These are phyloP conservation scores for Empidonax traillii DNA, from an alignment of 2,113 vertebrate genomes.

Conservation along the genomic window DNA sequence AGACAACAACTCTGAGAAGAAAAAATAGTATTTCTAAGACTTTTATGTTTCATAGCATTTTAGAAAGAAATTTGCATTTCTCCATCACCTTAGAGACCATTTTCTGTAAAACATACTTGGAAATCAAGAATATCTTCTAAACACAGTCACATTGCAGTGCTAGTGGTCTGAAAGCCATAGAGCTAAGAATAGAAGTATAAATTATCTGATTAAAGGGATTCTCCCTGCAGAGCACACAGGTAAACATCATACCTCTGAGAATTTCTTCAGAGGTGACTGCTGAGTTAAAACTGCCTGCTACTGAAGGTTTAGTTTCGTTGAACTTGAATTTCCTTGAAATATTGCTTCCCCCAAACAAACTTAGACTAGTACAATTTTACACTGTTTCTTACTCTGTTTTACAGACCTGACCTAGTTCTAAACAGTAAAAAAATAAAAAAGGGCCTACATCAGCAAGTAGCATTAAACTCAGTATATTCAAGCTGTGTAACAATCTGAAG, in stretches of 20 bases:
- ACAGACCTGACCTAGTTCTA: not conserved
- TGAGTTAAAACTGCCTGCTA: not conserved
- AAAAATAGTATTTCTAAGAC: not conserved
- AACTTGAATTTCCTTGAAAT: constrained; percentile 15
- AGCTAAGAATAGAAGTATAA: not conserved
- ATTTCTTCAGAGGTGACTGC: not conserved
- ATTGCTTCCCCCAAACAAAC: not conserved
- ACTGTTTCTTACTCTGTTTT: not conserved
- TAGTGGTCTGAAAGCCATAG: not conserved
- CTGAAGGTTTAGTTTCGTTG: not conserved
- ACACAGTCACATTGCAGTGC: not conserved
- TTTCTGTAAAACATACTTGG: not conserved
- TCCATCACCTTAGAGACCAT: not conserved
- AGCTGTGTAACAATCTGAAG: not conserved
- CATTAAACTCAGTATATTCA: not conserved
- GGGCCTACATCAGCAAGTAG: not conserved
- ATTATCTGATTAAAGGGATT: constrained; percentile 36
- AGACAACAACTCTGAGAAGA: not conserved
- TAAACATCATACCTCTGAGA: not conserved
- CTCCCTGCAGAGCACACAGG: not conserved
- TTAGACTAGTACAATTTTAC: not conserved
- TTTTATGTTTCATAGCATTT: not conserved
- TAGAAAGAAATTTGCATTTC: not conserved
- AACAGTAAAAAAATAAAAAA: not conserved
- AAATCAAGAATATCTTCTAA: not conserved